Conservation (phyloP, 2,113 vertebrate genomes). For the Macquaria ambigua region DNA sequence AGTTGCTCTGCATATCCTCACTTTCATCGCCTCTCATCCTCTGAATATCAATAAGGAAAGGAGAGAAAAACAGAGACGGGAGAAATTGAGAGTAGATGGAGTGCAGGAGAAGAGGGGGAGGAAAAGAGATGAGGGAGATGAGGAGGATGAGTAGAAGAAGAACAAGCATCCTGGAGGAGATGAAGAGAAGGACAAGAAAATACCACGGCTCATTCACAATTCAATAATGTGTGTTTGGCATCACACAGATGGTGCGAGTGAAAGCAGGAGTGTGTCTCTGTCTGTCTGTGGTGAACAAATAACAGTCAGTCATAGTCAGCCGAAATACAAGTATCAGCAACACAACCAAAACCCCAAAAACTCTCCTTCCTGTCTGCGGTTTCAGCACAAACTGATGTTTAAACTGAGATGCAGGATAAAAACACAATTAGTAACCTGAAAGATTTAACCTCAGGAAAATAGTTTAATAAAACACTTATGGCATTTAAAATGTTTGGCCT, state of each 20-base stretch:
- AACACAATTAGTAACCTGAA: not conserved
- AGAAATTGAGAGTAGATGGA: not conserved
- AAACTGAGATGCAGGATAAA: not conserved
- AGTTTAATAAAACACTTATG: no score
- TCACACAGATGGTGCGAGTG: not conserved
- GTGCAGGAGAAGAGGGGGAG: not conserved
- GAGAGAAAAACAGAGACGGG: not conserved
- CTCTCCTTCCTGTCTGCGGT: not conserved
- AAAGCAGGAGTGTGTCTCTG: not conserved
- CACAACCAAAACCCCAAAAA: not conserved
- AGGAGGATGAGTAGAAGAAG: not conserved
- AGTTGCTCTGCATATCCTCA: conserved; percentile 6
- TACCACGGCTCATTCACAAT: not conserved
- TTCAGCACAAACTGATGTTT: not conserved
- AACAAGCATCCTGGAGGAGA: not conserved
- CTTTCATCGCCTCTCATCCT: conserved; percentile 4
- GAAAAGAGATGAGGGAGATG: not conserved
- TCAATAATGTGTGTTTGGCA: not conserved
- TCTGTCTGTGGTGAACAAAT: not conserved
- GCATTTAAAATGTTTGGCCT: no score
- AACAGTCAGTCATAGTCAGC: not conserved
- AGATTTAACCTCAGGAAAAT: not conserved
- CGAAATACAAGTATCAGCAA: not conserved
- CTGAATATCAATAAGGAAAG: conserved; percentile 31
- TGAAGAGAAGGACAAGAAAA: not conserved